A percentile compares a stretch with the other conserved stretches of the same genome.
phyloP scores from a whole-genome alignment of 2,797 vertebrate species.

The Gymnoscopelus braueri region DNA sequence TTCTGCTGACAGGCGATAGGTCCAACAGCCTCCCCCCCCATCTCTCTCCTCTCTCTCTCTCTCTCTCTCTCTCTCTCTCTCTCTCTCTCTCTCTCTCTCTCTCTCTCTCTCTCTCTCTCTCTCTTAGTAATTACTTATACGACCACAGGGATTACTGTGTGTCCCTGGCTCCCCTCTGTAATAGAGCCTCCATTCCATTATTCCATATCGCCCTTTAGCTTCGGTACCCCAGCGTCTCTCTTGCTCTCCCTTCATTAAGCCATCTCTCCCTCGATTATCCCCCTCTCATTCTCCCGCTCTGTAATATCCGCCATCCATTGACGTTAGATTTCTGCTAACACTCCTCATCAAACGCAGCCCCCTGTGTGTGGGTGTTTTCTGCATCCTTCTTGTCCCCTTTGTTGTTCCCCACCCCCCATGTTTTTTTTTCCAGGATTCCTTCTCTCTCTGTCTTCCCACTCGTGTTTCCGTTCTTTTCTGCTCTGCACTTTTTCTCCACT shows the following conservation, averaged over 20 bases:
- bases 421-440: slow-evolving; percentile 30
- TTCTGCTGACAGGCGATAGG: slow-evolving; percentile 76
- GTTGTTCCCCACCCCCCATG: slow-evolving; percentile 11
- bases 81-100: not conserved
- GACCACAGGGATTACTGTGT: slow-evolving; percentile 71
- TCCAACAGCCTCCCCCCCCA: slow-evolving; percentile 21
- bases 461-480: slow-evolving; percentile 2
- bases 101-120: not conserved
- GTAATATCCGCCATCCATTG: slow-evolving; percentile 69
- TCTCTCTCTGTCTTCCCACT: slow-evolving; percentile 27
- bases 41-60: slow-evolving; percentile 7
- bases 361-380: not conserved
- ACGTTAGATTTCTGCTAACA: slow-evolving; percentile 41
- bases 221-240: slow-evolving; percentile 38
- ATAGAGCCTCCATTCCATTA: slow-evolving; percentile 66
- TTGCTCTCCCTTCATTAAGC: slow-evolving; percentile 65
- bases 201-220: slow-evolving; percentile 65
- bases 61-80: not conserved
- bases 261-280: slow-evolving; percentile 38
- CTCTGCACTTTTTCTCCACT: slow-evolving; percentile 49
- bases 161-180: slow-evolving; percentile 69
- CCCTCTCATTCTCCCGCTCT: slow-evolving; percentile 57
- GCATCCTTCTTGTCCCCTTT: slow-evolving; percentile 17
- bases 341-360: slow-evolving; percentile 30
- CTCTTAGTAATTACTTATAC: slow-evolving; percentile 73